These are phyloP conservation scores for Zoanthus solanderi DNA, from an alignment of 92 coral and sea anemone species.

Conservation along the genomic window DNA sequence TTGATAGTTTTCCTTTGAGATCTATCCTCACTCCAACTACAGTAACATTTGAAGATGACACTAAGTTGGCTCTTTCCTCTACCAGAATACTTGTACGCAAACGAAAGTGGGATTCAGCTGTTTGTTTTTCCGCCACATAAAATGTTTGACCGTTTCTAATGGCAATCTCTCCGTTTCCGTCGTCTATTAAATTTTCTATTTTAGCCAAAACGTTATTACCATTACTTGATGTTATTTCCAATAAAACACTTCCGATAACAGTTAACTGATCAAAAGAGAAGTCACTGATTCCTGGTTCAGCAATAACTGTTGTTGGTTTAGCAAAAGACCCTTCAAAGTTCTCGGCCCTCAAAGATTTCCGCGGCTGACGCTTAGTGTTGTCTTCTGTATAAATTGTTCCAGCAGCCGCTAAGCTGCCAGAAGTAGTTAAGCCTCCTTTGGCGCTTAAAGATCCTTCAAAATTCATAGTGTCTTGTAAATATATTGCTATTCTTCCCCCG, in stretches of 20 bases:
- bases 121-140: constrained; percentile 58
- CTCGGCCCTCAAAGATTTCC: constrained; percentile 43
- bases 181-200: constrained; percentile 55
- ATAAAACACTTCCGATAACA: constrained; percentile 67
- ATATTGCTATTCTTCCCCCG: constrained; percentile 72
- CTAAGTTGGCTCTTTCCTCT: constrained; percentile 62
- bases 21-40: constrained; percentile 62
- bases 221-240: constrained; percentile 34
- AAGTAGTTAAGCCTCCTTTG: constrained; percentile 51
- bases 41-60: constrained; percentile 72
- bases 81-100: constrained; percentile 63
- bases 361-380: constrained; percentile 38
- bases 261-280: constrained; percentile 62
- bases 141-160: constrained; percentile 63
- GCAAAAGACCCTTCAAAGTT: constrained; percentile 31
- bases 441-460: constrained; percentile 65
- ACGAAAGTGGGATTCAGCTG: constrained; percentile 62
- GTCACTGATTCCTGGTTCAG: constrained; percentile 46
- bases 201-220: constrained; percentile 43
- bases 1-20: constrained; percentile 64
- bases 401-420: constrained; percentile 55
- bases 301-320: constrained; percentile 56
- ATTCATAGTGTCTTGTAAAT: constrained; percentile 35
- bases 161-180: constrained; percentile 60
- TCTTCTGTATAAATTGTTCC: constrained; percentile 74